Evolutionary conservation across 2,797 vertebrate species (phyloP).

Genomic region (Spea hammondii): DNA sequence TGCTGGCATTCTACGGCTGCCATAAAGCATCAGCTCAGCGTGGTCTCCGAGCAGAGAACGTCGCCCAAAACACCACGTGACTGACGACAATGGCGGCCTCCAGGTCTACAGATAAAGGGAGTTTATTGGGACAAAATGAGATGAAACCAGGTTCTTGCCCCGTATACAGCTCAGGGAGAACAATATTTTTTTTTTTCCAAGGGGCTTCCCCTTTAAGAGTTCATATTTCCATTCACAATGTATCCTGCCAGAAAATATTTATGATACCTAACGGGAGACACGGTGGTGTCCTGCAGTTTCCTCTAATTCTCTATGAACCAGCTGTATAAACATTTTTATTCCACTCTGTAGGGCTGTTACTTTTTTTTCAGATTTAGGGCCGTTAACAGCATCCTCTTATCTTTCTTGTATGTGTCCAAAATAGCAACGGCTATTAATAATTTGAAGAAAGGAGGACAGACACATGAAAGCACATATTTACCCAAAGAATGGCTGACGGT

Average conservation of each 20-base stretch:
- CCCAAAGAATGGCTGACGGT: too few species aligned
- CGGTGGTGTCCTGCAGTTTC: slow-evolving; percentile 13
- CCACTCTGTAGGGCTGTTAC: background rate
- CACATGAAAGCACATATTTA: background rate
- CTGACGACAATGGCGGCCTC: too few species aligned
- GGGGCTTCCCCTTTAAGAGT: background rate
- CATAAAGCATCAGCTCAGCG: too few species aligned
- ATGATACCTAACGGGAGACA: slow-evolving; percentile 15
- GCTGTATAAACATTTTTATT: slow-evolving; percentile 38
- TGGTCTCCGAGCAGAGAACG: too few species aligned
- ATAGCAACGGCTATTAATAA: slow-evolving; percentile 19
- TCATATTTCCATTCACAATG: slow-evolving; percentile 2
- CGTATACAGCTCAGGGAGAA: too few species aligned
- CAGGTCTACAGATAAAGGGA: too few species aligned
- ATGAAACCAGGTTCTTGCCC: too few species aligned
- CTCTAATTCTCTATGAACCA: slow-evolving; percentile 28
- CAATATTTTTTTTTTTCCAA: too few species aligned
- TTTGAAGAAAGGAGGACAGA: background rate
- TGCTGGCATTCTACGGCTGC: too few species aligned
- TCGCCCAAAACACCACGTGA: too few species aligned
- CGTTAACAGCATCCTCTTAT: slow-evolving; percentile 16
- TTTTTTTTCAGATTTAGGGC: background rate
- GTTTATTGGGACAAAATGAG: too few species aligned
- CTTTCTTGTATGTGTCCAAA: background rate
- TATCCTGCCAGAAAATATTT: slow-evolving; percentile 27